phyloP scores from a whole-genome alignment of 2,113 vertebrate genomes.

The Genyomyrus donnyi region DNA sequence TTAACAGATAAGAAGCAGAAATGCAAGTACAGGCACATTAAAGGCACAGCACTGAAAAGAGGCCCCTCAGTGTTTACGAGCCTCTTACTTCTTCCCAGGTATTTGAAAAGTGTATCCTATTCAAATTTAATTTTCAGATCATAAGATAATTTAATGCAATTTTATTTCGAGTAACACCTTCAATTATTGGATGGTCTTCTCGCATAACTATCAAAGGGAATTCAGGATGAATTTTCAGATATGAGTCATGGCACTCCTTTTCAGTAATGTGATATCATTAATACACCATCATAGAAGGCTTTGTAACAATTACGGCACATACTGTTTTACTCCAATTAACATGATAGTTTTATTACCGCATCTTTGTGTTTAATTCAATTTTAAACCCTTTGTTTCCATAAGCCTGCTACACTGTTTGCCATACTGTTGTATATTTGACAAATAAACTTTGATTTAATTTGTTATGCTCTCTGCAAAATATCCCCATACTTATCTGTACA shows the following conservation, averaged over 20 bases:
- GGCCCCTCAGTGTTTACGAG: background rate
- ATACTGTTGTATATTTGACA: background rate
- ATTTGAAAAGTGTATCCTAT: conserved; percentile 5
- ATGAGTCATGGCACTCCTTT: background rate
- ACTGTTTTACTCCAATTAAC: background rate
- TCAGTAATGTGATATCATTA: background rate
- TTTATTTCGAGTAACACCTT: conserved; percentile 6
- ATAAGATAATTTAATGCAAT: background rate
- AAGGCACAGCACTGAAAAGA: background rate
- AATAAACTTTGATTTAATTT: background rate
- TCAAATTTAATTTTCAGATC: background rate
- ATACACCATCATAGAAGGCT: background rate
- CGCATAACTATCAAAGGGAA: conserved; percentile 1
- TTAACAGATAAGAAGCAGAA: background rate
- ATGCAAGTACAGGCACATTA: background rate
- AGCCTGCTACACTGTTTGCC: background rate
- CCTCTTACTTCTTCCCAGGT: background rate
- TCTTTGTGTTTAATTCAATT: background rate
- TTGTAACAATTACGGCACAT: background rate
- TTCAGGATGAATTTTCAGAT: background rate
- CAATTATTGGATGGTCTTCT: background rate
- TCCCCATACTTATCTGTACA: background rate
- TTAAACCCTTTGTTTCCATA: background rate
- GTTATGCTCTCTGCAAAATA: background rate
- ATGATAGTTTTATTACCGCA: background rate